Percentiles rank a stretch among this genome's conserved stretches.
Evolutionary conservation across 2,888 invertebrate genomes (phyloP).

Genomic region (Xestia ashworthii): DNA sequence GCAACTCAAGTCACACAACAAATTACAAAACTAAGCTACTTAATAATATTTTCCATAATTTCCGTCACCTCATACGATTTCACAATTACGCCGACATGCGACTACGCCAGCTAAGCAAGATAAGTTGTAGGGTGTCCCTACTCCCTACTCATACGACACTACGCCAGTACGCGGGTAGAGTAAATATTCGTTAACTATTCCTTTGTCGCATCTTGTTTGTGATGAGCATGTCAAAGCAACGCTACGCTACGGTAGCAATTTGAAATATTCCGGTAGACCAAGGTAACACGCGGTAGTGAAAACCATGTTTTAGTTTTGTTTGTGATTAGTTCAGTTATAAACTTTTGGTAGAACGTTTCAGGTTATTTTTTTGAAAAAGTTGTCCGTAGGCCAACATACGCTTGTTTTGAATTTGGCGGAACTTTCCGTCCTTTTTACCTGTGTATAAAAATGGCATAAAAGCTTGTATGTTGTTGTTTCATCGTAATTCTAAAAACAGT

Average conservation of each 20-base stretch:
- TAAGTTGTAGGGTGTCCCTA: conserved; percentile 25
- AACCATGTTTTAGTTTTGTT: conserved; percentile 3
- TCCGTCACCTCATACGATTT: conserved; percentile 40
- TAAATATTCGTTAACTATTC: conserved; percentile 86
- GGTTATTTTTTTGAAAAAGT: neutral
- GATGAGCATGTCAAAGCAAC: conserved; percentile 77
- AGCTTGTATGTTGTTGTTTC: too few species aligned
- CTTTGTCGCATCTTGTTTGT: conserved; percentile 79
- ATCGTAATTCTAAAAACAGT: neutral
- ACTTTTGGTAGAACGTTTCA: neutral
- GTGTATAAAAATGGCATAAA: too few species aligned
- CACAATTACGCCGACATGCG: conserved; percentile 19
- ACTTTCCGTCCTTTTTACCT: neutral
- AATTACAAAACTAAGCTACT: neutral
- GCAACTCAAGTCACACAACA: neutral
- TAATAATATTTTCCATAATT: conserved; percentile 42
- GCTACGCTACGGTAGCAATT: conserved; percentile 64
- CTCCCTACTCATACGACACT: conserved; percentile 42
- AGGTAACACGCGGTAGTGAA: conserved; percentile 15
- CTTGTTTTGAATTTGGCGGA: neutral
- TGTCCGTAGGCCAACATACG: neutral
- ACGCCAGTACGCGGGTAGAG: conserved; percentile 66
- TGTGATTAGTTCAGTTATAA: neutral
- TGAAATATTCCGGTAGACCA: conserved; percentile 52
- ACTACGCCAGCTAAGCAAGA: conserved; percentile 13